phyloP scores from a whole-genome alignment of 2,888 invertebrate genomes.

The Dastarcus helophoroides region DNA sequence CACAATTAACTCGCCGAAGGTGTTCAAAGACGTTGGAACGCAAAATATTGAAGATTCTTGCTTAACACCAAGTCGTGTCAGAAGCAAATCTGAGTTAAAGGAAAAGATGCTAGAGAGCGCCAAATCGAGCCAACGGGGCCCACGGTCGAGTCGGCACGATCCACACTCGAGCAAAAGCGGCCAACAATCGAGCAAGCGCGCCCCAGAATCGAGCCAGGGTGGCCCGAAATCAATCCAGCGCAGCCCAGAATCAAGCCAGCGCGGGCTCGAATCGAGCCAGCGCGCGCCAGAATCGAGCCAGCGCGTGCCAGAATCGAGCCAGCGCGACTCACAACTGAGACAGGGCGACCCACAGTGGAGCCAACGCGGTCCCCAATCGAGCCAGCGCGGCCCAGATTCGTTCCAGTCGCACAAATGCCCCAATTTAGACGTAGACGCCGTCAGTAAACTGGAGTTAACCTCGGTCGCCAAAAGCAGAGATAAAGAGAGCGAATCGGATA shows the following conservation, averaged over 20 bases:
- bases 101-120: conserved; percentile 11
- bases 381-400: conserved; percentile 15
- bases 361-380: neutral
- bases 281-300: neutral
- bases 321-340: neutral
- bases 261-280: conserved; percentile 9
- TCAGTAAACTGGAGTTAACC: conserved; percentile 24
- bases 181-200: neutral
- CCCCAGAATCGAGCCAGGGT: conserved; percentile 8
- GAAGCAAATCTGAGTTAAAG: conserved; percentile 10
- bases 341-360: conserved; percentile 4
- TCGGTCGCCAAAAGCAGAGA: conserved; percentile 4
- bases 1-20: conserved; percentile 21
- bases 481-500: conserved; percentile 31
- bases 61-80: conserved; percentile 3
- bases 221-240: neutral
- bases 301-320: neutral
- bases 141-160: neutral
- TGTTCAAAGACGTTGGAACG: conserved; percentile 21
- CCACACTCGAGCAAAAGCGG: neutral
- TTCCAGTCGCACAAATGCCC: conserved; percentile 25
- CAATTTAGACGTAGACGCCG: conserved; percentile 24
- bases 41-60: conserved; percentile 16
- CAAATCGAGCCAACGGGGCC: conserved; percentile 6
- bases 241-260: conserved; percentile 21